phyloP scores from a whole-genome alignment of 2,888 invertebrate genomes.

The Yponomeuta plumbellus region DNA sequence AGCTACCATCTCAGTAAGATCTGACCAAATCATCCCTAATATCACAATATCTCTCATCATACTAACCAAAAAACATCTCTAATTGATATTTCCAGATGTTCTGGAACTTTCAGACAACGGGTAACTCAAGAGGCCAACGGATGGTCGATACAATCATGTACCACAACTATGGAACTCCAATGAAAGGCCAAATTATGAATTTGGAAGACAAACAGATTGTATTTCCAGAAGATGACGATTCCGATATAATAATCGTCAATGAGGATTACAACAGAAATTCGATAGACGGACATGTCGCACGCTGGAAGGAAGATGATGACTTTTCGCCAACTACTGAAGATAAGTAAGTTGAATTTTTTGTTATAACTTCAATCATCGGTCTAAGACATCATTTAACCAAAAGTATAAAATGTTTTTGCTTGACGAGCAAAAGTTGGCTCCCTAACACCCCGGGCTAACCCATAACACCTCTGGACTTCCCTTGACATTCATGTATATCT shows the following conservation, averaged over 20 bases:
- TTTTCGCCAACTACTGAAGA: slow-evolving; percentile 35
- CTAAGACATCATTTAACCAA: too few relatives aligned
- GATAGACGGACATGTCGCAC: slow-evolving; percentile 38
- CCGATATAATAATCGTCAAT: slow-evolving; percentile 66
- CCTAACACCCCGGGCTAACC: too few relatives aligned
- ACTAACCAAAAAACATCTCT: slow-evolving; percentile 33
- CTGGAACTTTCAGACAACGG: slow-evolving; percentile 88
- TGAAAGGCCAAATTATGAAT: slow-evolving; percentile 50
- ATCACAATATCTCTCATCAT: neutral
- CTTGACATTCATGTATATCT: too few relatives aligned
- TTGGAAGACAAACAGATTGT: slow-evolving; percentile 60
- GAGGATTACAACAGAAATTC: slow-evolving; percentile 55
- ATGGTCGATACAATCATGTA: slow-evolving; percentile 71
- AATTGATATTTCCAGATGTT: slow-evolving; percentile 82
- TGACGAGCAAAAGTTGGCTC: too few relatives aligned
- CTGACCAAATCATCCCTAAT: neutral
- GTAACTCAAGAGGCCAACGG: slow-evolving; percentile 83
- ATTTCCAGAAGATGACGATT: slow-evolving; percentile 61
- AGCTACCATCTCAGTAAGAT: neutral
- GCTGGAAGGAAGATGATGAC: slow-evolving; percentile 37
- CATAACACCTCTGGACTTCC: too few relatives aligned
- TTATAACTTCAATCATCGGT: slow-evolving; percentile 6
- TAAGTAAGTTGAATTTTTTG: slow-evolving; percentile 32
- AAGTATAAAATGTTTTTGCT: too few relatives aligned
- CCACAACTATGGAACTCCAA: slow-evolving; percentile 54